Evolutionary conservation across 1,140 invertebrate genomes (phyloP), one percentile per base, ranked within the genome.

Genomic region (Rhopalosiphum maidis): DNA sequence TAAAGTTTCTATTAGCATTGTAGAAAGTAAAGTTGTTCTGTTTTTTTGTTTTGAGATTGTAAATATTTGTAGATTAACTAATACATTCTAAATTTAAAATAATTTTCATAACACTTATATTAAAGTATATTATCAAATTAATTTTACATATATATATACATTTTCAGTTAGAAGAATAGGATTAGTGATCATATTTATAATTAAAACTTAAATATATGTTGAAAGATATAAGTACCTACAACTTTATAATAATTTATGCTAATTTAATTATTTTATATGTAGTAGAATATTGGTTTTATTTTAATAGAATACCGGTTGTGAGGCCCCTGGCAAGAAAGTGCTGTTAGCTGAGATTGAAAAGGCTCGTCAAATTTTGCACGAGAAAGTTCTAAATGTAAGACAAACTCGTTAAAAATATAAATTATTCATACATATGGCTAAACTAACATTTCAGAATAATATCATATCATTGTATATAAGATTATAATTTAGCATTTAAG

Each of bases 381-480:
- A 93, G 15, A 93, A 93, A 93, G 82, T 93, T 86, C 77, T 85
- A 85, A 93, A 41, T 85, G 91, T 93, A 93, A 93, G 91, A 93
- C 68, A 86, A 93, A 54, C 77, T 86, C 37, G 46, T 83, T 54
- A 18, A 93, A 93, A 86, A 92, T 91, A 77, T 91, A 77, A 43
- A 30, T 48, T 48, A n/a, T 89, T 37, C 11, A 48, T 35, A 60
- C 11, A 43, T 68, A 68, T 68, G 18, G 55, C 25, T 68, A n/a
- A 55, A 90, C 89, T 90, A 90, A 90, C 54, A 68, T 43, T 15
- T 43, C 1, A n/a, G 9, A 18, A 68, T 90, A 68, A 35, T 54
- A 35, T 88, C 37, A 8, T 37, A 23, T 22, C n/a, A 18, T 87
- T 48, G 11, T n/a, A 25, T 18, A 30, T 43, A 68, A 25, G 7